Percentiles rank a stretch among this genome's conserved stretches.
Conservation (phyloP, 2,797 vertebrate species). For the Syngnathus rostellatus region DNA sequence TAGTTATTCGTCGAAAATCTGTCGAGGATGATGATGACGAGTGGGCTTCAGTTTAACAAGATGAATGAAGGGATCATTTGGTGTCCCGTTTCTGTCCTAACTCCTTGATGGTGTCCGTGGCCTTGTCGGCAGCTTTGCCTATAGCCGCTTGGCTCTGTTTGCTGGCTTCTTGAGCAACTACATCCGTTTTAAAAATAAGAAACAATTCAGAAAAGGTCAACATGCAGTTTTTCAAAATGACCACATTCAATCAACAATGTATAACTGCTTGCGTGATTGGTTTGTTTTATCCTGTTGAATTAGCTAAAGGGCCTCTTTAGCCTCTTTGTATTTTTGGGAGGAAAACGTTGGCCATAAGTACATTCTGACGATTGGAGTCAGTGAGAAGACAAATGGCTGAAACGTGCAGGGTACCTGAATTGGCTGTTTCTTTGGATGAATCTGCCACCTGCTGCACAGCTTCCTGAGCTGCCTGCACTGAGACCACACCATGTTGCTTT, state of each 20-base stretch:
- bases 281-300: no score
- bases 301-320: no score
- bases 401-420: conserved; percentile 46
- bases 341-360: background rate
- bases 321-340: no score
- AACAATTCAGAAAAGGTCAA: conserved; percentile 2
- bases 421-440: conserved; percentile 69
- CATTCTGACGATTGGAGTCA: background rate
- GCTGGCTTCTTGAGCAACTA: conserved; percentile 63
- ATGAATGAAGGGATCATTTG: conserved; percentile 48
- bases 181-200: conserved; percentile 20
- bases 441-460: conserved; percentile 75
- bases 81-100: conserved; percentile 57
- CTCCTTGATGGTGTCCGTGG: conserved; percentile 59
- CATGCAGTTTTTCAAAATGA: background rate
- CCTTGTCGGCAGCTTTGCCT: conserved; percentile 53
- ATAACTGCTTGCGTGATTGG: no score
- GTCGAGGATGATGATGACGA: background rate
- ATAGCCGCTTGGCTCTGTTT: conserved; percentile 60
- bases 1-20: background rate
- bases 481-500: conserved; percentile 31
- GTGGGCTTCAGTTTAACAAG: background rate
- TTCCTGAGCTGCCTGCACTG: conserved; percentile 70
- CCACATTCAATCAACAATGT: no score
- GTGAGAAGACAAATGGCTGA: background rate